phyloP scores from a whole-genome alignment of 2,888 invertebrate genomes.

The Caenorhabditis sinica region DNA sequence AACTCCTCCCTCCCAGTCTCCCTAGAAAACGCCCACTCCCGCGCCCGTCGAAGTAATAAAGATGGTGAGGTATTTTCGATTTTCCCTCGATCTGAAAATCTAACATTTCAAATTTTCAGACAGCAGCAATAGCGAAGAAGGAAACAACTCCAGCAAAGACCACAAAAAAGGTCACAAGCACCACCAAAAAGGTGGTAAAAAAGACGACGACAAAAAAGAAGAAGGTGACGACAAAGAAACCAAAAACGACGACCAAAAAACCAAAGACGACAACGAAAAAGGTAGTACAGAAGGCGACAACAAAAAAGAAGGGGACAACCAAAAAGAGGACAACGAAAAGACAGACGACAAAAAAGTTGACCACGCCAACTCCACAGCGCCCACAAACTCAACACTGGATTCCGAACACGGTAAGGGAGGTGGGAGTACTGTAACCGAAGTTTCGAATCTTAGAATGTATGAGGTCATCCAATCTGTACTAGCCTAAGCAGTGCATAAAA shows the following conservation, averaged over 20 bases:
- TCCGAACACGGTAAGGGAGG: conserved; percentile 25
- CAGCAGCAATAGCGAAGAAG: not conserved
- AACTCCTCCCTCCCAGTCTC: conserved; percentile 10
- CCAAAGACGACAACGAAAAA: not conserved
- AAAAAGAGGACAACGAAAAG: conserved; percentile 29
- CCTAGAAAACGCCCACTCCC: not conserved
- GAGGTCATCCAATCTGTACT: not conserved
- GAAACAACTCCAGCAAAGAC: not conserved
- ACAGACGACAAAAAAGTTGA: not conserved
- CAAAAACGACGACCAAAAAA: not conserved
- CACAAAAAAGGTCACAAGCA: conserved; percentile 17
- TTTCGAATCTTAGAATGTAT: not conserved
- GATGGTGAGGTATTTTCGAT: conserved; percentile 43
- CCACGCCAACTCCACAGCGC: not conserved
- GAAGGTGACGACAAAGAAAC: not conserved
- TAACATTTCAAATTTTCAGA: conserved; percentile 5
- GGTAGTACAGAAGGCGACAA: not conserved
- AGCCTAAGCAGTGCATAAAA: not conserved
- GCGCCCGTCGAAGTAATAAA: conserved; percentile 20
- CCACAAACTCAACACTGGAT: conserved; percentile 9
- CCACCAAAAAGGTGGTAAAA: conserved; percentile 1
- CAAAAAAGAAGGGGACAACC: conserved; percentile 12
- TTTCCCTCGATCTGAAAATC: not conserved
- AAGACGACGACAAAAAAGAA: not conserved
- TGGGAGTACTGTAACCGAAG: not conserved